Base-by-base conservation (phyloP, 2,113 vertebrate species). In the Poecile atricapillus region DNA sequence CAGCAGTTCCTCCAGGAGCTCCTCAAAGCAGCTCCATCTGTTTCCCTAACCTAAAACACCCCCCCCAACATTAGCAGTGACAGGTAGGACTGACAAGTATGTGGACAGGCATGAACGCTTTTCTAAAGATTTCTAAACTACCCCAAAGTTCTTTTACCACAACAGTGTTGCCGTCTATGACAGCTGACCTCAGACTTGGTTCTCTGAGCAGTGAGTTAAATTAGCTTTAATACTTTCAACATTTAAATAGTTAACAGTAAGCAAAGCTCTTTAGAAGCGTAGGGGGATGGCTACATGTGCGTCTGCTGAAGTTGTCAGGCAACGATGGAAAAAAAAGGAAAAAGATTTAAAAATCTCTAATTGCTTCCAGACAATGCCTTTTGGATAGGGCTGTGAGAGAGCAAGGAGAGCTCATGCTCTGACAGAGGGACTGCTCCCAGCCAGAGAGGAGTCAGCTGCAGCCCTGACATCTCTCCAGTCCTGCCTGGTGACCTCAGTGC, bases 361-460 rank as follows among this genome's bases (percentile, higher is more conserved):
- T 97, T 97, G 97, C 96, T 98, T 98, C 97, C 98, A 98, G 97
- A 97, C 91, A 97, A 95, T 96, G 87, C 60, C 41, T 64, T 25
- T 79, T 62, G 43, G 96, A 95, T 50, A 78, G 74, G 52, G 89
- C 94, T 94, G 91, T 47, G 83, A 47, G 46, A 89, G 87, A 93
- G 75, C 75, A 53, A 70, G 71, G 81, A 71, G 85, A 94, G 87
- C 91, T 95, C 82, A 10, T 1, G 49, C 85, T 96, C 86, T 92
- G 90, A 90, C 81, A 78, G 75, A 92, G 86, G 68, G 82, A 67
- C 73, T 93, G 67, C 43, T 22, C 58, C 10, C 3, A 90, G 69
- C 59, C 87, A 37, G 2, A 60, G 77, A 58, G 71, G 60, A 95
- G 70, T 62, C 41, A 33, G 68, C 89, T 65, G 27, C 78, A 89